phyloP scores from a whole-genome alignment of 2,797 vertebrate genomes.

The Pseudomugil gertrudae region DNA sequence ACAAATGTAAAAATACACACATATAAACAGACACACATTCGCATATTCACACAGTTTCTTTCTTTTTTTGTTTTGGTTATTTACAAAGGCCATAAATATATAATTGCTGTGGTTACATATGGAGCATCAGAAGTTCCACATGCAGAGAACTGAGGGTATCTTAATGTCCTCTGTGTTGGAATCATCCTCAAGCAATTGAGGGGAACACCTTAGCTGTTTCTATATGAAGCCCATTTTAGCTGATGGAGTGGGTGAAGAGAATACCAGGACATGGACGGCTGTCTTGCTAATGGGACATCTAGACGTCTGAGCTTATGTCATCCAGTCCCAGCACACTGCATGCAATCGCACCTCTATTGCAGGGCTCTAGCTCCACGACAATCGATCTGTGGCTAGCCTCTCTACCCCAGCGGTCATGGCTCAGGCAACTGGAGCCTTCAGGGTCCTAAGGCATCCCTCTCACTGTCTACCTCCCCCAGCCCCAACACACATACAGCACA shows the following conservation, averaged over 20 bases:
- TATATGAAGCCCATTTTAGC: constrained; percentile 53
- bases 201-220: constrained; percentile 76
- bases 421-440: constrained; percentile 82
- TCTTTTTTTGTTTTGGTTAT: constrained; percentile 32
- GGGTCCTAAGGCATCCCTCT: constrained; percentile 81
- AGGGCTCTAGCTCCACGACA: constrained; percentile 70
- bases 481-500: constrained; percentile 37
- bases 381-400: constrained; percentile 86
- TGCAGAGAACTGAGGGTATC: constrained; percentile 28
- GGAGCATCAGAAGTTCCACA: constrained; percentile 59
- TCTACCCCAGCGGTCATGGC: constrained; percentile 74
- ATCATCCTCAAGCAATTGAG: constrained; percentile 55
- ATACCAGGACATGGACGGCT: constrained; percentile 66
- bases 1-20: constrained; percentile 41
- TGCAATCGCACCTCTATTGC: constrained; percentile 77
- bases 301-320: constrained; percentile 83
- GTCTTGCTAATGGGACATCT: constrained; percentile 84
- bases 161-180: constrained; percentile 43
- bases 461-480: constrained; percentile 65
- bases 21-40: constrained; percentile 20
- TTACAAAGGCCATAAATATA: constrained; percentile 53
- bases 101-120: constrained; percentile 61
- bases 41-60: constrained; percentile 19
- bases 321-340: constrained; percentile 79
- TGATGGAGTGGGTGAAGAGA: constrained; percentile 2